Evolutionary conservation across 2,888 invertebrate species (phyloP), one percentile per base, ranked within the genome.

Genomic region (Nyleta sp.): DNA sequence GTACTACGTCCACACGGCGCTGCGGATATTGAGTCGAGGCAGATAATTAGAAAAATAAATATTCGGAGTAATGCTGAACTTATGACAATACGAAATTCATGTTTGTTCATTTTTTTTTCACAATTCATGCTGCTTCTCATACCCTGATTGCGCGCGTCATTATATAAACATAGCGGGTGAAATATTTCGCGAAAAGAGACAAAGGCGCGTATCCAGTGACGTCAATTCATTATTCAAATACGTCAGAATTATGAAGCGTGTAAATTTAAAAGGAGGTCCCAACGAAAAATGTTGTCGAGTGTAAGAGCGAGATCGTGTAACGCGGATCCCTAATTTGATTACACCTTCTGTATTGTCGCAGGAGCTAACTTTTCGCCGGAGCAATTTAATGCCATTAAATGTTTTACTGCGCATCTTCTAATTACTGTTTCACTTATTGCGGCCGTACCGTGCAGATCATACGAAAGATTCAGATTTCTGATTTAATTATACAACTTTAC

Each of bases 381-480:
- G 5, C 18, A 59, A 44, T 59, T 59, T 59, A 44, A 28, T 28
- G 59, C 13, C 59, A 44, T 44, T 42, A 17, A 24, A 57, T 52
- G 52, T 57, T 59, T 59, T 59, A 44, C 59, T 57, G 59, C 31
- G 18, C 31, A 59, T 59, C 44, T 28, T 42, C 31, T 59, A 59
- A 59, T 59, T 44, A 59, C 59, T 28, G 46, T 46, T 60, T 60
- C 46, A 35, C 60, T 60, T 59, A 44, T 31, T 44, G 44, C 42
- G 31, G 44, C 44, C 44, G 44, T 59, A 31, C 15, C 31, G 31
- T 31, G 44, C 60, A 60, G 33, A 60, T 60, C 46, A 60, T 46
- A 62, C 62, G 62, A 62, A 48, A 62, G 62, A 48, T 48, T 62
- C 62, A 48, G 48, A 62, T 62, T 44, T 42, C 59, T 44, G 33